phyloP scores from a whole-genome alignment of 2,797 vertebrate genomes.

The Dallia pectoralis region DNA sequence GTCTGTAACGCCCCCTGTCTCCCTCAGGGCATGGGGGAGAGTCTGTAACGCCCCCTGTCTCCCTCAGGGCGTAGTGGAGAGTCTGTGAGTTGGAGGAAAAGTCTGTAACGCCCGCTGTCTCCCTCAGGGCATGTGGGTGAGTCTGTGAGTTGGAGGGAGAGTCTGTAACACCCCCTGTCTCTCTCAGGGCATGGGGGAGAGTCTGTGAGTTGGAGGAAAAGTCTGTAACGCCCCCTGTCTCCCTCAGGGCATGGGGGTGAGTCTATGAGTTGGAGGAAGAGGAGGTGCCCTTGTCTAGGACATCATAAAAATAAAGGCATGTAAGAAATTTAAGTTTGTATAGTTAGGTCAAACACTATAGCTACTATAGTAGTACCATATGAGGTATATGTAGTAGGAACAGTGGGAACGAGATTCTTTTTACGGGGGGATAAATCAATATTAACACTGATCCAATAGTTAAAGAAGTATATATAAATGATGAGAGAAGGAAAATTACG shows the following conservation, averaged over 20 bases:
- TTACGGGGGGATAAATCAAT: no score
- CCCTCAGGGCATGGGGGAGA: constrained; percentile 31
- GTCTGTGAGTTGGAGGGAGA: no score
- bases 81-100: constrained; percentile 44
- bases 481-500: background rate
- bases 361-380: background rate
- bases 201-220: constrained; percentile 44
- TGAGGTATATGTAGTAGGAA: background rate
- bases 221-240: no score
- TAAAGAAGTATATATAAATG: background rate
- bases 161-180: background rate
- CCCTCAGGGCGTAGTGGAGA: constrained; percentile 31
- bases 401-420: background rate
- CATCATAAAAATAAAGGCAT: constrained; percentile 1
- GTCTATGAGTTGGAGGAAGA: constrained; percentile 6
- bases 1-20: background rate
- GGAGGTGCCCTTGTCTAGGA: constrained; percentile 39
- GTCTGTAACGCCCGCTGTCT: background rate
- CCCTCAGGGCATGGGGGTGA: constrained; percentile 30
- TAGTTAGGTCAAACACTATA: background rate
- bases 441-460: background rate
- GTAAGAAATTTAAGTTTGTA: background rate
- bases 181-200: constrained; percentile 31
- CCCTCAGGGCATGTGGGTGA: constrained; percentile 31
- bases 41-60: background rate